phyloP scores from a whole-genome alignment of 2,113 vertebrate species.

The Vulpes vulpes region DNA sequence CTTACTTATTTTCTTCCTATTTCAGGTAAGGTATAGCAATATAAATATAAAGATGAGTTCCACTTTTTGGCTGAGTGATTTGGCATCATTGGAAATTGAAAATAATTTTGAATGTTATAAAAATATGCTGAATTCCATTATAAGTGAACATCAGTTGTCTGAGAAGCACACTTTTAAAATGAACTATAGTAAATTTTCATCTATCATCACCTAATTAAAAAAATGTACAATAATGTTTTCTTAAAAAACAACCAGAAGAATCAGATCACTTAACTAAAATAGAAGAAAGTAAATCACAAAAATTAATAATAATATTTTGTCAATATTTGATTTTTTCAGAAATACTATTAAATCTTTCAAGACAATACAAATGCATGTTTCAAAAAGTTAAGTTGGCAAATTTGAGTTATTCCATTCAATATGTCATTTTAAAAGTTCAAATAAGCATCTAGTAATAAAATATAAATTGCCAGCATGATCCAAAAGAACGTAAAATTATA shows the following conservation, averaged over 20 bases:
- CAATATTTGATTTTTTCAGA: neutral
- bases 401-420: neutral
- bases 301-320: neutral
- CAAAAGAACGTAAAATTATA: constrained; percentile 78
- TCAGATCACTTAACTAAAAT: neutral
- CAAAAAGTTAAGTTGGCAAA: constrained; percentile 38
- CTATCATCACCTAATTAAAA: neutral
- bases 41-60: neutral
- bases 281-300: neutral
- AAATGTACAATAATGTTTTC: neutral
- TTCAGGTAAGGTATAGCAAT: neutral
- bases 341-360: constrained; percentile 28
- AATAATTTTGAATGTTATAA: neutral
- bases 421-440: constrained; percentile 41
- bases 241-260: neutral
- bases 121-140: neutral
- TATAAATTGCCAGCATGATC: constrained; percentile 6
- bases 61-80: neutral
- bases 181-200: neutral
- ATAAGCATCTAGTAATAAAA: constrained; percentile 69
- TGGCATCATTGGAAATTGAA: neutral
- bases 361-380: neutral
- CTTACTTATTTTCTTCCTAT: neutral
- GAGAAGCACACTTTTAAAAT: neutral
- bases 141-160: neutral